Conservation (phyloP, 1,140 invertebrate genomes). For the Probaryconus sp. region DNA sequence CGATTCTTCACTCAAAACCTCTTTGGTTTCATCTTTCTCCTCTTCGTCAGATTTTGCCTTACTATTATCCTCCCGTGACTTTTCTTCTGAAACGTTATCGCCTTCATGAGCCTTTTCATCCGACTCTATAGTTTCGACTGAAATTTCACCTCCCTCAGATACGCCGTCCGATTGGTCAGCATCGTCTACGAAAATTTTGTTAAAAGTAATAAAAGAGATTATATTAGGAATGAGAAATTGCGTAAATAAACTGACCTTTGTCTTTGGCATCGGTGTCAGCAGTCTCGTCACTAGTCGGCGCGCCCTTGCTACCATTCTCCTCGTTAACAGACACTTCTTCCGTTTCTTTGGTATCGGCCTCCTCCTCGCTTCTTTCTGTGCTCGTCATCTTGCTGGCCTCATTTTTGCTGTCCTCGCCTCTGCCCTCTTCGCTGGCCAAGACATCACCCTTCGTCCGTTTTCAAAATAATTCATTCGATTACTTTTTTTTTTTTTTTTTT, state of each 20-base stretch:
- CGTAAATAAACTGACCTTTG: slow-evolving; percentile 41
- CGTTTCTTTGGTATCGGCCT: slow-evolving; percentile 19
- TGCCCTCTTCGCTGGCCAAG: slow-evolving; percentile 51
- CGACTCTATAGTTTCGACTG: slow-evolving; percentile 33
- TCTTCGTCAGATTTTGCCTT: slow-evolving; percentile 20
- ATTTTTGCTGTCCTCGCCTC: slow-evolving; percentile 58
- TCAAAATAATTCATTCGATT: slow-evolving; percentile 37
- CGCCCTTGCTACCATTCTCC: slow-evolving; percentile 58
- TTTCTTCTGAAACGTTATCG: slow-evolving; percentile 29
- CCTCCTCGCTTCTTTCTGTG: slow-evolving; percentile 37
- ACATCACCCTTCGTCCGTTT: slow-evolving; percentile 52
- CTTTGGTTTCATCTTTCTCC: slow-evolving; percentile 2
- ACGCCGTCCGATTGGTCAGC: background rate
- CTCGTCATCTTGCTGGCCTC: slow-evolving; percentile 51
- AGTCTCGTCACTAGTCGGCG: slow-evolving; percentile 43
- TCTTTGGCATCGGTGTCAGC: slow-evolving; percentile 29
- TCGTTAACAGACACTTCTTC: slow-evolving; percentile 28
- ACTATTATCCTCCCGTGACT: slow-evolving; percentile 36
- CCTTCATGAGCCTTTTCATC: slow-evolving; percentile 15
- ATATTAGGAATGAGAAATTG: background rate
- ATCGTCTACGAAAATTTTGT: slow-evolving; percentile 9
- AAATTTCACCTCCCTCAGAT: slow-evolving; percentile 11
- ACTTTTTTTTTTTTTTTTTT: no score
- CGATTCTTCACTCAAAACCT: background rate
- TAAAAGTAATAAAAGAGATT: background rate